Evolutionary conservation across 1,140 invertebrate genomes (phyloP), one percentile per base, ranked within the genome.

Genomic region (Parapsyche elsis): DNA sequence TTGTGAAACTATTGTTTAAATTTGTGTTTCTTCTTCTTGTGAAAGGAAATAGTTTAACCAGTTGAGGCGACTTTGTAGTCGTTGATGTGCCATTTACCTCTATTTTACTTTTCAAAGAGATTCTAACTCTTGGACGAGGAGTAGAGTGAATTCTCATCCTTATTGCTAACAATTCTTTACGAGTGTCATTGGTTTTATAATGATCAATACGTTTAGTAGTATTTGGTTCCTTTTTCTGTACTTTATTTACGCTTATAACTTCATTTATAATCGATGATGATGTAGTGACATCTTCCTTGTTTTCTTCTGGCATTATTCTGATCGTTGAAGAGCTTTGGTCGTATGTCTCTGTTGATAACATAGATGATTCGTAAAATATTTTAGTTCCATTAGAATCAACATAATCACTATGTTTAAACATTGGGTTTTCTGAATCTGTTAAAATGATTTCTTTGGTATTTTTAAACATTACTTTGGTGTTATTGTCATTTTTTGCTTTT

Each of bases 111-210:
- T 81, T 83, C 49, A 83, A 78, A 12, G 82, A 83, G 9, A 83
- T 83, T 57, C 82, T 75, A 1, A 81, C 46, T 79, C 79, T 83
- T 12, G 82, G 82, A 30, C 67, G 79, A 4, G 79, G 76, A 16
- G 82, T 81, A 4, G 80, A 81, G 21, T 80, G 76, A n/a, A 81
- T 78, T 73, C 78, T 81, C 81, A 81, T 83, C 71, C 82, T 44
- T 16, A 81, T 78, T n/a, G 82, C 81, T 23, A 80, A 67, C 5
- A 81, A 49, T 16, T 81, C 80, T 67, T 77, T 81, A 61, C 80
- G 77, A n/a, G 82, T 80, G 5, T 44, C 77, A 46, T 81, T 79
- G 30, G 24, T 80, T 81, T 70, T 80, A 1, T 77, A 67, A 53
- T 80, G 73, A 67, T 80, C 80, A n/a, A 74, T 53, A n/a, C 80